Base-by-base conservation (phyloP, 2,113 vertebrate species). In the Copsychus sechellarum region DNA sequence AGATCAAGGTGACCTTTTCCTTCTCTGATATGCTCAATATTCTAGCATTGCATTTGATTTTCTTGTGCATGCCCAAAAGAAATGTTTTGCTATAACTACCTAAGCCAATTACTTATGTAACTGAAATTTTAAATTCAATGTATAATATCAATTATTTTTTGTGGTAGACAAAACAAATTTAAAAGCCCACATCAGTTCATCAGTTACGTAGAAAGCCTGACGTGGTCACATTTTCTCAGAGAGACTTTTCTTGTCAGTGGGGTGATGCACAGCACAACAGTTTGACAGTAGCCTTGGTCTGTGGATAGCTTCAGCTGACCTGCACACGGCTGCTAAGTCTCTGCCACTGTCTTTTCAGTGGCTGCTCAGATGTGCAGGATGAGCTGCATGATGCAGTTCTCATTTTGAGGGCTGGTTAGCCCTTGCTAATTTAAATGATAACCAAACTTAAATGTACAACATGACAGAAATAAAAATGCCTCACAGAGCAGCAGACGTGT, bases 271-370 rank as follows among this genome's bases (percentile, higher is more conserved):
- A 81, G 51, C 43, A 40, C 6, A 58, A 6, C 34, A 12, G 1
- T 2, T 38, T 62, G 54, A 60, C 48, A 86, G 51, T 0, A 60
- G 57, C 40, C 11, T 12, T 5, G 1, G 36, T 13, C 29, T 17
- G 25, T 25, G 31, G 38, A 34, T 42, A 89, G 43, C n/a, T 78
- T 51, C 34, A 71, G 57, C 38, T 74, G 60, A 70, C 28, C 24
- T 34, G 14, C 58, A 25, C 11, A 14, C 0, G 0, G 38, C 8
- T 4, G 3, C 56, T 42, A 34, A 47, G 19, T 13, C 64, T 58
- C 48, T 88, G 80, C 17, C 23, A 9, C 34, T 0, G 2, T 5
- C 17, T 36, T 81, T 91, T 50, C 0, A 0, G 51, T 28, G 50
- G 12, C 33, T 23, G 9, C 14, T 70, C 50, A 29, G 21, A 65